Evolutionary conservation across 2,113 vertebrate species (phyloP).

Genomic region (Panurus biarmicus): DNA sequence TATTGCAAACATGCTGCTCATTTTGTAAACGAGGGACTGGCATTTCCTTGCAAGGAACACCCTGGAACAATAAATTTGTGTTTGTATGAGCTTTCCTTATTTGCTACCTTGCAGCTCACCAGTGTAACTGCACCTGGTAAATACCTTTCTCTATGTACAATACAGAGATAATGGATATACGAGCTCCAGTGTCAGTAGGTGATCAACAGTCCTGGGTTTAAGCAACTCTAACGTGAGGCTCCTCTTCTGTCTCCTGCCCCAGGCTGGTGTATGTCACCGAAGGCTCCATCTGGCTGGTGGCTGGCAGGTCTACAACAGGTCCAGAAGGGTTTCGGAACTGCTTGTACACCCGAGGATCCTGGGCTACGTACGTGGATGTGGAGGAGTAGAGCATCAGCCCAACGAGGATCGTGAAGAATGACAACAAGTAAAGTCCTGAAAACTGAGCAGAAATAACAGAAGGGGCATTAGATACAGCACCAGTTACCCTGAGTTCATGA

Average conservation of each 20-base stretch:
- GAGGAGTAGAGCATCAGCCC: constrained; percentile 90
- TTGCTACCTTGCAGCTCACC: constrained; percentile 74
- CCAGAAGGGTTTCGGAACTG: constrained; percentile 88
- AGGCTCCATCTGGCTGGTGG: constrained; percentile 78
- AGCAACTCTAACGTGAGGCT: constrained; percentile 81
- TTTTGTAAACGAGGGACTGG: background rate
- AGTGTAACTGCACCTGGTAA: constrained; percentile 69
- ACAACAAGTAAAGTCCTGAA: constrained; percentile 91
- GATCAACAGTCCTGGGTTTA: constrained; percentile 61
- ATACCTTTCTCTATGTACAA: constrained; percentile 82
- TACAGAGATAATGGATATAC: constrained; percentile 70
- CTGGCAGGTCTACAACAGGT: constrained; percentile 75
- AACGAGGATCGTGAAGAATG: constrained; percentile 87
- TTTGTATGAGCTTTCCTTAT: constrained; percentile 66
- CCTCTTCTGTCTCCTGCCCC: constrained; percentile 84
- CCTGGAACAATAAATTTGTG: constrained; percentile 5
- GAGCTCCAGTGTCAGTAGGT: constrained; percentile 52
- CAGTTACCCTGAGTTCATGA: background rate
- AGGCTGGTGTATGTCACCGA: constrained; percentile 91
- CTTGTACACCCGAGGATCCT: constrained; percentile 94
- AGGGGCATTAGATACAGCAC: background rate
- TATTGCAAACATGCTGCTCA: background rate
- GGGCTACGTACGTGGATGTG: constrained; percentile 87
- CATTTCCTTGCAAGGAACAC: constrained; percentile 40
- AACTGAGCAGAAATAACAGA: constrained; percentile 75